Percentiles rank a stretch among this genome's conserved stretches.
phyloP scores from a whole-genome alignment of 2,113 vertebrate genomes.

The Trogon melanurus region DNA sequence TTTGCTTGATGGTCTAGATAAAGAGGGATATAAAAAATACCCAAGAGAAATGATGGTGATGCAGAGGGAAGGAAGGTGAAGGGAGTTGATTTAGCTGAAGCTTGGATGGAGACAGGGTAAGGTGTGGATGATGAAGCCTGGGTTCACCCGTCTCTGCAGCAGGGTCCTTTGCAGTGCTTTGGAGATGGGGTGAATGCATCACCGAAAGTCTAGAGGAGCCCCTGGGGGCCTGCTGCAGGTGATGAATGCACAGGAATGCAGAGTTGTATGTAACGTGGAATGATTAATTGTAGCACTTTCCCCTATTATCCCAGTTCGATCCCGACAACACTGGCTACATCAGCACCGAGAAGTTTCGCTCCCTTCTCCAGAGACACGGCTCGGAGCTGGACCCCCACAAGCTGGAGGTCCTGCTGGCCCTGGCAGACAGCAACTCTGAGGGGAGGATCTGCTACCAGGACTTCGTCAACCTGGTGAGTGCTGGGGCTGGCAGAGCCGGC shows the following conservation, averaged over 20 bases:
- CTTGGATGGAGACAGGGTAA: background rate
- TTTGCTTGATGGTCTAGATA: background rate
- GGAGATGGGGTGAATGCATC: background rate
- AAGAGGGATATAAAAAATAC: background rate
- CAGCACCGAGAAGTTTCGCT: slow-evolving; percentile 91
- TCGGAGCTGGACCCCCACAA: slow-evolving; percentile 95
- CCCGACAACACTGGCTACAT: slow-evolving; percentile 93
- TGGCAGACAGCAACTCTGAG: slow-evolving; percentile 90
- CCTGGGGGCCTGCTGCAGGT: background rate
- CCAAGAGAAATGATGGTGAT: background rate
- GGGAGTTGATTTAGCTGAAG: background rate
- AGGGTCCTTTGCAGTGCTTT: background rate
- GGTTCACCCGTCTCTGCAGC: background rate
- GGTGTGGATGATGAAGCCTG: background rate
- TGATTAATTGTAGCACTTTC: slow-evolving; percentile 34
- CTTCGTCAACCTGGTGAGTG: slow-evolving; percentile 95
- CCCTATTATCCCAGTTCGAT: slow-evolving; percentile 83
- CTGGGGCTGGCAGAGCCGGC: background rate
- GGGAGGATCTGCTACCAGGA: slow-evolving; percentile 97
- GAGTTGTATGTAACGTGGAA: background rate
- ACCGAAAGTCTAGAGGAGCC: background rate
- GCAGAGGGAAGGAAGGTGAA: background rate
- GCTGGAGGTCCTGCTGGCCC: slow-evolving; percentile 92
- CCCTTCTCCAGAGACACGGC: slow-evolving; percentile 88
- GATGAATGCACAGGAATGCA: background rate